phyloP scores from a whole-genome alignment of 2,888 invertebrate genomes.

The Lysandra coridon region DNA sequence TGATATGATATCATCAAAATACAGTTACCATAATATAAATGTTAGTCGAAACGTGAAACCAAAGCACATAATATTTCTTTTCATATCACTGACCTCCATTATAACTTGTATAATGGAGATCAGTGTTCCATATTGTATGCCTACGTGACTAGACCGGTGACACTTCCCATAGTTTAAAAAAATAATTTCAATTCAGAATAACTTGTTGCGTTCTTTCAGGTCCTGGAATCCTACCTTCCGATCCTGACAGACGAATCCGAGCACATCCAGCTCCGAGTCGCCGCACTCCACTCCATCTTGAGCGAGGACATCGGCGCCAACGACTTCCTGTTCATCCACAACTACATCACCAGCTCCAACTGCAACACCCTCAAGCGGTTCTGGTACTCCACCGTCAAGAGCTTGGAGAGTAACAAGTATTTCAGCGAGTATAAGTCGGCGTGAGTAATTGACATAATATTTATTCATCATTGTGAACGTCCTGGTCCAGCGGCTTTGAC shows the following conservation, averaged over 20 bases:
- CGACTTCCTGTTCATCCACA: conserved; percentile 84
- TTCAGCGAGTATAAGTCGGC: conserved; percentile 84
- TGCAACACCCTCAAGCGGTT: conserved; percentile 84
- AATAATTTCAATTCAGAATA: no score
- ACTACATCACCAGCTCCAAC: conserved; percentile 82
- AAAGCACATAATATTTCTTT: no score
- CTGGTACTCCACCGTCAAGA: conserved; percentile 86
- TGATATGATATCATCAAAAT: no score
- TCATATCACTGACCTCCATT: no score
- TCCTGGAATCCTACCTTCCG: conserved; percentile 81
- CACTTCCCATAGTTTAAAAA: no score
- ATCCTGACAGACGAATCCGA: conserved; percentile 84
- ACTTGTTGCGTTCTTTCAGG: conserved; percentile 48
- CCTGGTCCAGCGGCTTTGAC: no score
- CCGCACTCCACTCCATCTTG: conserved; percentile 83
- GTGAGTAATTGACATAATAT: conserved; percentile 67
- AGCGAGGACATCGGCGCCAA: conserved; percentile 83
- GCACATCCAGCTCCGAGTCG: conserved; percentile 83
- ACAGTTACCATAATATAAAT: no score
- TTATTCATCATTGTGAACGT: no score
- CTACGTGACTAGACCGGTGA: no score
- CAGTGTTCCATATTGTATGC: no score
- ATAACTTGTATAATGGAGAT: no score
- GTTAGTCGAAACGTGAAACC: no score
- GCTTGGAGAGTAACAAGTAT: conserved; percentile 82